Evolutionary conservation across 2,113 vertebrate species (phyloP).

Genomic region (Tringa solitaria): DNA sequence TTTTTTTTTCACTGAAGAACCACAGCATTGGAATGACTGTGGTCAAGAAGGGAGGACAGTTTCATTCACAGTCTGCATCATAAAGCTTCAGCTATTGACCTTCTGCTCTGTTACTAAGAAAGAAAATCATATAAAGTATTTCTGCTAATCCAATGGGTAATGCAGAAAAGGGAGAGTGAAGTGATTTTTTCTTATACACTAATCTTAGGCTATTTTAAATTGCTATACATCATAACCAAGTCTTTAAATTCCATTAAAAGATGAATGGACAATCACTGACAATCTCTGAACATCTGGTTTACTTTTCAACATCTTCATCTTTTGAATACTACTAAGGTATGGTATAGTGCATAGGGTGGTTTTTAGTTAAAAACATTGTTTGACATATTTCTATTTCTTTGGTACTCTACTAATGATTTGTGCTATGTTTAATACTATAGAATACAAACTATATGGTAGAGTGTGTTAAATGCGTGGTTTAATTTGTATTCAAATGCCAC

Average conservation of each 20-base stretch:
- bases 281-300: background rate
- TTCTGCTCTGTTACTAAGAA: background rate
- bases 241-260: background rate
- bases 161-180: background rate
- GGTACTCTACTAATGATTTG: background rate
- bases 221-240: background rate
- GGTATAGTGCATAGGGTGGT: accelerated
- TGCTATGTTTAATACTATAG: background rate
- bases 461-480: background rate
- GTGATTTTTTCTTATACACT: background rate
- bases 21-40: background rate
- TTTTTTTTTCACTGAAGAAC: background rate
- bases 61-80: background rate
- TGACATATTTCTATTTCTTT: background rate
- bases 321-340: background rate
- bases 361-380: background rate
- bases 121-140: background rate
- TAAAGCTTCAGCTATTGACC: background rate
- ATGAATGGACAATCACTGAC: background rate
- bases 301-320: background rate
- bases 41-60: background rate
- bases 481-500: background rate
- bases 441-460: background rate
- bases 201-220: background rate
- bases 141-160: background rate